A percentile compares a stretch with the other conserved stretches of the same genome.
Evolutionary conservation across 2,113 vertebrate genomes (phyloP).

Genomic region (Syngnathoides biaculeatus): DNA sequence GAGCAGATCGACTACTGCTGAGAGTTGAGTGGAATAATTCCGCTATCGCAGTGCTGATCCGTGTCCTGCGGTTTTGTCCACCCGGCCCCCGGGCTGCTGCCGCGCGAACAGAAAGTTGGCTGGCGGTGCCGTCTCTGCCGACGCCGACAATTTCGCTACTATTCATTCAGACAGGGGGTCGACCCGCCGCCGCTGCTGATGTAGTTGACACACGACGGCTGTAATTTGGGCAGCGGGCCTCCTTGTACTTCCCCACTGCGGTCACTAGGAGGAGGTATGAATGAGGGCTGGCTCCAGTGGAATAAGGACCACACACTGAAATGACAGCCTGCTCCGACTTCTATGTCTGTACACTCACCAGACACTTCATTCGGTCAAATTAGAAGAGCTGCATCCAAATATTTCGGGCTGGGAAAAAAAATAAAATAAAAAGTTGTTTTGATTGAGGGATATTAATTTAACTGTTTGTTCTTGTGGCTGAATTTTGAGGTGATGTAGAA

Average conservation of each 20-base stretch:
- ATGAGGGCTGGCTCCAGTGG: constrained; percentile 25
- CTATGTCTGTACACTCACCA: not conserved
- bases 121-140: not conserved
- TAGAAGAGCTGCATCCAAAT: not conserved
- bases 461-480: no score
- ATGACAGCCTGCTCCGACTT: not conserved
- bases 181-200: constrained; percentile 8
- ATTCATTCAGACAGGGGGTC: not conserved
- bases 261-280: constrained; percentile 67
- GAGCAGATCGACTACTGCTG: constrained; percentile 31
- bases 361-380: not conserved
- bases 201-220: constrained; percentile 9
- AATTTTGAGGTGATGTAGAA: no score
- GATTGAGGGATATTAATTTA: not conserved
- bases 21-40: constrained; percentile 35
- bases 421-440: not conserved
- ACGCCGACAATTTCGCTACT: constrained; percentile 8
- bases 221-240: not conserved
- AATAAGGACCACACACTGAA: not conserved
- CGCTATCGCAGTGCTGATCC: constrained; percentile 36
- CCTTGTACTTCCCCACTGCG: constrained; percentile 36
- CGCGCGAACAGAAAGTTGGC: constrained; percentile 48
- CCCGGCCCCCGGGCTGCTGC: constrained; percentile 22
- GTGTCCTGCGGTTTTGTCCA: constrained; percentile 37
- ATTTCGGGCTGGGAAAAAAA: not conserved